Evolutionary conservation across 2,797 vertebrate species (phyloP), one percentile per base, ranked within the genome.

Genomic region (Centroberyx gerrardi): DNA sequence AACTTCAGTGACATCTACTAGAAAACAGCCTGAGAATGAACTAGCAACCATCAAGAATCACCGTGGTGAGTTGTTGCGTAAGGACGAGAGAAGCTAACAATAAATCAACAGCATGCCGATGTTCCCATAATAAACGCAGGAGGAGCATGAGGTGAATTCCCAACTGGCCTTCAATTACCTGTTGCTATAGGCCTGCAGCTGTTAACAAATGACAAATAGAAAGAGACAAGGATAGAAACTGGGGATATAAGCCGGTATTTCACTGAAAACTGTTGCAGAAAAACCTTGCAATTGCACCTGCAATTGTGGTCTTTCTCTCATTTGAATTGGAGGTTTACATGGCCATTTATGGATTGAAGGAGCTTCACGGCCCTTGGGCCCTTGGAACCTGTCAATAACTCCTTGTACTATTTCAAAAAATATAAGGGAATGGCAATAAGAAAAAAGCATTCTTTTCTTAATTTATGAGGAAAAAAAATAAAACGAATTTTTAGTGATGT

Each of bases 111-210:
- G 10, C 42, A 44, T 44, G 42, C 13, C 3, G 42, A 44, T 44
- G 12, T 44, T 44, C 42, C 42, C 10, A 0, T 40, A 33, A 40
- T 40, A 40, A 40, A 8, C 2, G 38, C 38, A 40, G 38, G 8
- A 40, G 38, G 8, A 40, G 5, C 13, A 13, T 44, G 54, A 56
- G 51, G 15, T 36, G 22, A n/a, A 33, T 53, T 28, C 8, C 52
- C 52, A 8, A 6, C 29, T 14, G 12, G 2, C 29, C 54, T 15
- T 61, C 36, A 61, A 18, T 40, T 27, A 13, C 40, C 54, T 46
- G 54, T 48, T 73, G 49, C 49, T 40, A 53, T 44, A 13, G 29
- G 31, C n/a, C 60, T 62, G 66, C 51, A 67, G 67, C 73, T 74
- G 62, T 44, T 71, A 22, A 49, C n/a, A 18, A 60, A 28, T 15